Evolutionary conservation across 2,888 invertebrate genomes (phyloP), one percentile per base, ranked within the genome.

Genomic region (Crematogaster levior): DNA sequence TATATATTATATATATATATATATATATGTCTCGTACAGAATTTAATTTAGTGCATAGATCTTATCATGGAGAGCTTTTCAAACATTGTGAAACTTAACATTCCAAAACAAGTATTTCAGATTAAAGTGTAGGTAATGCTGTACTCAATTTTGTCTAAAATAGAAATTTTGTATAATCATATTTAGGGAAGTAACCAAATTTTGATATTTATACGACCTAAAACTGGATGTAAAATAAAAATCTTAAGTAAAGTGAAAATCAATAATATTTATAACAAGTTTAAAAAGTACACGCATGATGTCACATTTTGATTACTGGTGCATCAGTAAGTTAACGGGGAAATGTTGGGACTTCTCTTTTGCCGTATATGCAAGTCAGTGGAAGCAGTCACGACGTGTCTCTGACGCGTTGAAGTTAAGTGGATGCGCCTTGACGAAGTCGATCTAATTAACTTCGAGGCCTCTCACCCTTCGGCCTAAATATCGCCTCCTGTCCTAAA

Each of bases 381-480:
- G 63, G 73, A 77, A 74, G 72, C 34, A 65, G 73, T 83, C 68
- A 74, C 58, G 53, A 72, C 68, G 65, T 60, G 72, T 68, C 61
- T 68, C 80, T 82, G 82, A 77, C 84, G 77, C 82, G 84, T 75
- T 82, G 84, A 83, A 53, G 82, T 84, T 81, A 84, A 85, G 84
- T 84, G 82, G 85, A 86, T 83, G 82, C 88, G 86, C 80, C 86
- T 86, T 86, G 88, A 90, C 89, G 87, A 90, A 90, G 90, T 90
- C 86, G 90, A 90, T 91, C 89, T 90, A 91, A 91, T 91, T 89
- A 91, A 91, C 89, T 91, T 89, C 75, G 85, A 83, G 87, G 75
- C 82, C 81, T 82, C 85, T 85, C 85, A 86, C 84, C 85, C 83
- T 72, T 81, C 84, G 84, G 84, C 82, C 83, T 84, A 86, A 87